Conservation (phyloP, 2,113 vertebrate species). For the Coregonus clupeaformis region DNA sequence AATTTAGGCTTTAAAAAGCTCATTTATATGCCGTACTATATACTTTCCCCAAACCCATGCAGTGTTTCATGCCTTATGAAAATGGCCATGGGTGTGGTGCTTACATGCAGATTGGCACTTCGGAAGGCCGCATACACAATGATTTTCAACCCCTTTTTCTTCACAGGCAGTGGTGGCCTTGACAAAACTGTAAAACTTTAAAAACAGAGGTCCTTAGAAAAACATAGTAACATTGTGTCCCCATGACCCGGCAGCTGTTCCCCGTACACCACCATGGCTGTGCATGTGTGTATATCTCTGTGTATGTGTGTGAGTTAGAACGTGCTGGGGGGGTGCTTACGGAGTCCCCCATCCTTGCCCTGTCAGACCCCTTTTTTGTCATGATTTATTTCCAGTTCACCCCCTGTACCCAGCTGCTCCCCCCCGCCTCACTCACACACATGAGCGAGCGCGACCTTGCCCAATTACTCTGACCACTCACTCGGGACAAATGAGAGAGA, state of each 20-base stretch:
- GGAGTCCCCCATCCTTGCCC: background rate
- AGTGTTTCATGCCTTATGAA: conserved; percentile 8
- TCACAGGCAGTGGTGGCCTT: background rate
- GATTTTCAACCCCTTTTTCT: background rate
- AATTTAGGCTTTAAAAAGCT: conserved; percentile 22
- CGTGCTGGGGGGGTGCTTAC: background rate
- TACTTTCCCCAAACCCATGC: conserved; percentile 7
- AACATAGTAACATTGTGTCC: background rate
- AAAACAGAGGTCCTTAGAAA: conserved; percentile 11
- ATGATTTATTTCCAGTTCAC: conserved; percentile 21
- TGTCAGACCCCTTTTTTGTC: background rate
- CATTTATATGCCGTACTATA: conserved; percentile 10
- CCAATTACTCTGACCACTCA: conserved; percentile 2
- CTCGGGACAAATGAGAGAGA: background rate
- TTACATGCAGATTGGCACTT: conserved; percentile 14
- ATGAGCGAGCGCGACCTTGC: conserved; percentile 14
- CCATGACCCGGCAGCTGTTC: background rate
- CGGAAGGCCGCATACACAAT: conserved; percentile 5
- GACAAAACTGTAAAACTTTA: conserved; percentile 10
- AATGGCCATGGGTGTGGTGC: conserved; percentile 4
- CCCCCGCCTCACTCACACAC: background rate
- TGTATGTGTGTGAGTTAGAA: background rate
- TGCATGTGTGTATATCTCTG: conserved; percentile 19
- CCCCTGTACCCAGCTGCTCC: background rate
- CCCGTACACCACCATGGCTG: background rate